Evolutionary conservation across 30 jellyfish, hydroid and myxozoan genomes (phyloP).

Genomic region (Hydractinia symbiolongicarpus): DNA sequence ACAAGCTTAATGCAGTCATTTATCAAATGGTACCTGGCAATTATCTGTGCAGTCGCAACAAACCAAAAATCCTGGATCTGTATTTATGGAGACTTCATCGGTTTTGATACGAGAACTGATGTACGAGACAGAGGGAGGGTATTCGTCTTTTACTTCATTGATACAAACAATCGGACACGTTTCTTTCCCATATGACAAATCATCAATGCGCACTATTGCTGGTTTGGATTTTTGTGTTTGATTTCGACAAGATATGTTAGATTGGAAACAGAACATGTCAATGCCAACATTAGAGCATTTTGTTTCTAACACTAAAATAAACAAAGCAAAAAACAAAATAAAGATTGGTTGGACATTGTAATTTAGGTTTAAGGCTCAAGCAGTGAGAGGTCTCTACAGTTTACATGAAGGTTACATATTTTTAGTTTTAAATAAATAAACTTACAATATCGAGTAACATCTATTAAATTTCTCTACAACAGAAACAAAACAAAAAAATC

Average conservation of each 20-base stretch:
- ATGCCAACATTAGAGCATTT: conserved; percentile 51
- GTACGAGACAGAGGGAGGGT: conserved; percentile 70
- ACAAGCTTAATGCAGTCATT: no score
- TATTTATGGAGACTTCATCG: conserved; percentile 51
- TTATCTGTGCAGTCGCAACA: conserved; percentile 76
- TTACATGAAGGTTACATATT: background rate
- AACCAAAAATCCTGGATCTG: conserved; percentile 73
- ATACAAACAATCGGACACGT: conserved; percentile 53
- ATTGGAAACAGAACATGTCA: conserved; percentile 73
- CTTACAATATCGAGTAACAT: conserved; percentile 70
- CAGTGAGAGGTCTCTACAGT: background rate
- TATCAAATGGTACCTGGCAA: conserved; percentile 52
- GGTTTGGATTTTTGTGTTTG: conserved; percentile 40
- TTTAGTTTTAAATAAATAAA: background rate
- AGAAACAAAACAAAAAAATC: background rate
- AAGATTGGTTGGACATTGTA: background rate
- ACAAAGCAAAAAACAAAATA: background rate
- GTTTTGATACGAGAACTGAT: conserved; percentile 43
- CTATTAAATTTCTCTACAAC: conserved; percentile 64
- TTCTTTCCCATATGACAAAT: conserved; percentile 66
- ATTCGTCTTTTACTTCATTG: conserved; percentile 53
- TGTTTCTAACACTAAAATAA: conserved; percentile 52
- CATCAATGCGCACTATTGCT: conserved; percentile 45
- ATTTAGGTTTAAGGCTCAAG: background rate
- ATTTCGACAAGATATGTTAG: conserved; percentile 77